A percentile compares a stretch with the other conserved stretches of the same genome.
phyloP scores from a whole-genome alignment of 2,113 vertebrate genomes.

The Anas platyrhynchos region DNA sequence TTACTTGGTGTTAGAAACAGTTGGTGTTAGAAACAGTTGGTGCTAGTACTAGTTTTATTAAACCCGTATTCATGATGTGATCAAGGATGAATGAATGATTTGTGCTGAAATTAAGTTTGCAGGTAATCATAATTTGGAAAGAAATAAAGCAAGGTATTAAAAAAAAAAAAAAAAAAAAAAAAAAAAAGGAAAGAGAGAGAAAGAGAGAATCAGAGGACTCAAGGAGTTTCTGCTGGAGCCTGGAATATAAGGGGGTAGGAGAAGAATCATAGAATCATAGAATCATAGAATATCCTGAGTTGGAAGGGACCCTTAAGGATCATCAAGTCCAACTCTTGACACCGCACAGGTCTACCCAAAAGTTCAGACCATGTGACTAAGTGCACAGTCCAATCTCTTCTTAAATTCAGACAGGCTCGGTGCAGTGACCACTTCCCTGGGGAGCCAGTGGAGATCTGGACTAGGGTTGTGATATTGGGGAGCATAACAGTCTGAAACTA shows the following conservation, averaged over 20 bases:
- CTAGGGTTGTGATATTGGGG: neutral
- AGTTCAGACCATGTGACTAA: too few relatives aligned
- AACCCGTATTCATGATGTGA: neutral
- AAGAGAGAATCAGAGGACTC: neutral
- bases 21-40: neutral
- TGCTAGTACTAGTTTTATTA: fast-evolving
- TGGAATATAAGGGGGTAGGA: neutral
- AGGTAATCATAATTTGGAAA: neutral
- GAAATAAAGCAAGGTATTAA: neutral
- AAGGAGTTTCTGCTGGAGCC: neutral
- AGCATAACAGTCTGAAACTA: neutral
- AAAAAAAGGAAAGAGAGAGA: neutral
- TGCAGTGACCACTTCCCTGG: too few relatives aligned
- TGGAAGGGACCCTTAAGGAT: too few relatives aligned
- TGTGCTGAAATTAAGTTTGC: neutral
- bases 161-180: neutral
- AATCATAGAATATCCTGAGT: too few relatives aligned
- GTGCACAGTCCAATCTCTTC: too few relatives aligned
- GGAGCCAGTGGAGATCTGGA: neutral
- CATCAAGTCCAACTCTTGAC: too few relatives aligned
- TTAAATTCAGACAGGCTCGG: too few relatives aligned
- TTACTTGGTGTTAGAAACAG: neutral
- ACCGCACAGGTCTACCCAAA: too few relatives aligned
- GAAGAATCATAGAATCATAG: neutral
- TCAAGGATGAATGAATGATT: neutral